Evolutionary conservation across 2,113 vertebrate genomes (phyloP).

Genomic region (Scartelaos histophorus): DNA sequence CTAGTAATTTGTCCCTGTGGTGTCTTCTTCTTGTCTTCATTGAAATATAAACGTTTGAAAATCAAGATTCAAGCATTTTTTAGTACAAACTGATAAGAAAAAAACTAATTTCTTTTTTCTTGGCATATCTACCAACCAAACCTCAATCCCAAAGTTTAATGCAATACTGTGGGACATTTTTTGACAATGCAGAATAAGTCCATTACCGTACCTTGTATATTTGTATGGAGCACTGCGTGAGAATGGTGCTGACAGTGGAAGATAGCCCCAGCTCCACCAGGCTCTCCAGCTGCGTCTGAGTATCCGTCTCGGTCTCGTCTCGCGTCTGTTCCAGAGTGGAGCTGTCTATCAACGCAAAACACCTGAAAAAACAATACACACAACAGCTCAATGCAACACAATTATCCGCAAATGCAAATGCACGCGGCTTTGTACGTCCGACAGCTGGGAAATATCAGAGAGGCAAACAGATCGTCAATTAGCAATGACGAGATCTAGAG

Average conservation of each 20-base stretch:
- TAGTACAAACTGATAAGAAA: no score
- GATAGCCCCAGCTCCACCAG: slow-evolving; percentile 94
- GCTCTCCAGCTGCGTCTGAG: slow-evolving; percentile 96
- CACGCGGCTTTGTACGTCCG: slow-evolving; percentile 24
- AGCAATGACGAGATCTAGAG: not conserved
- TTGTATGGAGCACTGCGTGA: slow-evolving; percentile 92
- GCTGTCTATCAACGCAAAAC: slow-evolving; percentile 97
- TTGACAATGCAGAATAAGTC: no score
- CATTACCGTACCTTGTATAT: slow-evolving; percentile 86
- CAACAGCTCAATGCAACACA: slow-evolving; percentile 12
- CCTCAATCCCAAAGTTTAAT: no score
- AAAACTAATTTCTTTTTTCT: no score
- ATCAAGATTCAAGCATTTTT: no score
- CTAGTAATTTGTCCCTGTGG: no score
- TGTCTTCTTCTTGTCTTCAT: no score
- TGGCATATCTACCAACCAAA: no score
- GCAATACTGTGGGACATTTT: no score
- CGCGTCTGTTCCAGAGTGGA: slow-evolving; percentile 94
- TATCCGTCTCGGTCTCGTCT: slow-evolving; percentile 96
- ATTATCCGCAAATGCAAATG: slow-evolving; percentile 17
- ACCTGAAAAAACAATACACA: slow-evolving; percentile 74
- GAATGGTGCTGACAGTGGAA: slow-evolving; percentile 95
- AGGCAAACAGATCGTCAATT: not conserved
- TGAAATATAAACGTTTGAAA: no score
- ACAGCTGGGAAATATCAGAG: slow-evolving; percentile 41